Evolutionary conservation across 2,113 vertebrate species (phyloP).

Genomic region (Burhinus oedicnemus): DNA sequence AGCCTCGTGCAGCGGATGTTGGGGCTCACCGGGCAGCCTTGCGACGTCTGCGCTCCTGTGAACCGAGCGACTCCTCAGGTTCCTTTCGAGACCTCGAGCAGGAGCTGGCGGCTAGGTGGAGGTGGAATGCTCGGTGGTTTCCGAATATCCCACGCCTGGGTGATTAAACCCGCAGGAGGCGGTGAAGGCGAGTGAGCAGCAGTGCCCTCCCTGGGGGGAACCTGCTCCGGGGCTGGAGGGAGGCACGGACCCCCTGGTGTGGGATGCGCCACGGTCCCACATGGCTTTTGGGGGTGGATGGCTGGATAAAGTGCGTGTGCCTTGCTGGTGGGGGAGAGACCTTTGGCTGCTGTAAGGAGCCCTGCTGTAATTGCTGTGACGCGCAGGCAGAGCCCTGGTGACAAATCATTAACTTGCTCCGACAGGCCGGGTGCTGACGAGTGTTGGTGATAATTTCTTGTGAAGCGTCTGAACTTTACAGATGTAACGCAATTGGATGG

Average conservation of each 20-base stretch:
- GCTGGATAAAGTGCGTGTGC: fast-evolving
- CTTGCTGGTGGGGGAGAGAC: neutral
- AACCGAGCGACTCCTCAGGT: neutral
- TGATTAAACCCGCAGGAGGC: neutral
- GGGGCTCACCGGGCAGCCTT: neutral
- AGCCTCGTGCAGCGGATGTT: neutral
- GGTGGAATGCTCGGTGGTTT: neutral
- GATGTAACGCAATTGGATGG: conserved; percentile 54
- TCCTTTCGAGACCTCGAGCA: neutral
- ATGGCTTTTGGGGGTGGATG: neutral
- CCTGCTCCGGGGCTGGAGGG: neutral
- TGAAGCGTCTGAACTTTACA: conserved; percentile 68
- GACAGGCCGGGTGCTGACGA: conserved; percentile 67
- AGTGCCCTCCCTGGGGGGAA: fast-evolving
- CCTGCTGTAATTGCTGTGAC: conserved; percentile 49
- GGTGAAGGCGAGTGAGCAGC: neutral
- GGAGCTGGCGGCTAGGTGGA: neutral
- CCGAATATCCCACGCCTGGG: neutral
- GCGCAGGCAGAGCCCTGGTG: conserved; percentile 53
- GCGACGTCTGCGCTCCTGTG: neutral
- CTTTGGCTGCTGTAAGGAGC: conserved; percentile 37
- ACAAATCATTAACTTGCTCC: conserved; percentile 71
- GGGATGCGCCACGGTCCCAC: fast-evolving
- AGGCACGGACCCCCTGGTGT: fast-evolving
- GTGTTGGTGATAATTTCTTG: conserved; percentile 66